Conservation (phyloP, 2,797 vertebrate genomes). For the Lagorchestes hirsutus region DNA sequence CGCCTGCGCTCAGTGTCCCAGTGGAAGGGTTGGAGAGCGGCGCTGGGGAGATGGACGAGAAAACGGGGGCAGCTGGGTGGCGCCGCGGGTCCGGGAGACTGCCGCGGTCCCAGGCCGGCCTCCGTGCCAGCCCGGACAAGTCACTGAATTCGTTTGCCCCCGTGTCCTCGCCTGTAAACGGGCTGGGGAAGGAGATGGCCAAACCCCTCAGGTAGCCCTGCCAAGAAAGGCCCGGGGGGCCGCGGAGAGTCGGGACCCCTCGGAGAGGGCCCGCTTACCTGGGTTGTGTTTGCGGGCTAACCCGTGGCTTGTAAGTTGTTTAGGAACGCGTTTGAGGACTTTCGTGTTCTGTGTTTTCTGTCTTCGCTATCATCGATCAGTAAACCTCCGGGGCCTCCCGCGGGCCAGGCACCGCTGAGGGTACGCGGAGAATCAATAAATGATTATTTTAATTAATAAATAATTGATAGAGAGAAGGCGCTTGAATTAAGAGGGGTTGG, state of each 20-base stretch:
- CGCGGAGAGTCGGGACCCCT: not conserved
- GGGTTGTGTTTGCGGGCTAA: not conserved
- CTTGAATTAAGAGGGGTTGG: not conserved
- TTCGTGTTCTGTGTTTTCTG: not conserved
- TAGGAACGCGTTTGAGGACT: not conserved
- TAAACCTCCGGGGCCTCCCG: not conserved
- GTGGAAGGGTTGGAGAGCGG: not conserved
- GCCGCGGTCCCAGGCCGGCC: not conserved
- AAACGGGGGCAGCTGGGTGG: not conserved
- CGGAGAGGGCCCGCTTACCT: too few relatives aligned
- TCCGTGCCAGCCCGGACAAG: not conserved
- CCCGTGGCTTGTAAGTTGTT: not conserved
- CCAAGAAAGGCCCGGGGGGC: not conserved
- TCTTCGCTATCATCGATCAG: not conserved
- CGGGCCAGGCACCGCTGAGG: too few relatives aligned
- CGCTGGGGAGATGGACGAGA: rapidly evolving
- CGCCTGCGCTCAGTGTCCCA: not conserved
- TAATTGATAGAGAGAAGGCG: not conserved
- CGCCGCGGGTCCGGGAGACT: too few relatives aligned
- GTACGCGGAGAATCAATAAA: not conserved
- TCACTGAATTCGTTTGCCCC: not conserved
- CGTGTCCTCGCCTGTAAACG: not conserved
- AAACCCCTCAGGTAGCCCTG: not conserved
- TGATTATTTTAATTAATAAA: not conserved
- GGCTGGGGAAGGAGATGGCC: not conserved